Percentiles rank a stretch among this genome's conserved stretches.
Conservation (phyloP, 2,888 invertebrate genomes). For the Chrysotoxum bicinctum region DNA sequence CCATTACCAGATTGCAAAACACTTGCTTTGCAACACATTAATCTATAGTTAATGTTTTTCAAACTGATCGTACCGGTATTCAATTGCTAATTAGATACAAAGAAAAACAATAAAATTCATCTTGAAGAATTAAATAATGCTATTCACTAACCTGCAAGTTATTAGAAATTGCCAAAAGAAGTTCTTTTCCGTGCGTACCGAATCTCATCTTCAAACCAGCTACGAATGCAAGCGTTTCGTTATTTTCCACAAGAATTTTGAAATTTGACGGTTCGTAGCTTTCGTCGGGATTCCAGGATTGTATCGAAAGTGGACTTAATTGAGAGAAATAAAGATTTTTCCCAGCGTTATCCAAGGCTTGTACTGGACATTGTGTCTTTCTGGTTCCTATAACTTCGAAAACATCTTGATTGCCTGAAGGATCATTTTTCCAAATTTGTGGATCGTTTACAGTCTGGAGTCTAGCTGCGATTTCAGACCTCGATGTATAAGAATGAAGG, state of each 20-base stretch:
- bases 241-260: conserved; percentile 83
- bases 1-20: neutral
- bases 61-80: neutral
- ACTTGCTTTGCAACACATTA: neutral
- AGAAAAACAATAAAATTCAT: neutral
- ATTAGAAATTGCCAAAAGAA: conserved; percentile 85
- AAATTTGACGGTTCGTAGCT: conserved; percentile 84
- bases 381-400: conserved; percentile 83
- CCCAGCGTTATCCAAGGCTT: conserved; percentile 82
- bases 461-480: conserved; percentile 18
- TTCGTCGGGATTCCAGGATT: conserved; percentile 87
- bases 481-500: conserved; percentile 38
- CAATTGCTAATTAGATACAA: neutral
- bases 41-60: neutral
- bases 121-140: neutral
- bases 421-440: conserved; percentile 79
- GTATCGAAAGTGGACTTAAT: conserved; percentile 85
- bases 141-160: conserved; percentile 83
- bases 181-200: conserved; percentile 83
- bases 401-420: conserved; percentile 81
- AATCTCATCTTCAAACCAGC: conserved; percentile 86
- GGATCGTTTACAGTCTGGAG: conserved; percentile 29
- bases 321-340: conserved; percentile 83
- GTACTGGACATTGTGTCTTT: conserved; percentile 86
- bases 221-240: conserved; percentile 85